These are phyloP conservation scores for Phengaris alcon DNA, from an alignment of 2,888 invertebrate species.

Conservation along the genomic window DNA sequence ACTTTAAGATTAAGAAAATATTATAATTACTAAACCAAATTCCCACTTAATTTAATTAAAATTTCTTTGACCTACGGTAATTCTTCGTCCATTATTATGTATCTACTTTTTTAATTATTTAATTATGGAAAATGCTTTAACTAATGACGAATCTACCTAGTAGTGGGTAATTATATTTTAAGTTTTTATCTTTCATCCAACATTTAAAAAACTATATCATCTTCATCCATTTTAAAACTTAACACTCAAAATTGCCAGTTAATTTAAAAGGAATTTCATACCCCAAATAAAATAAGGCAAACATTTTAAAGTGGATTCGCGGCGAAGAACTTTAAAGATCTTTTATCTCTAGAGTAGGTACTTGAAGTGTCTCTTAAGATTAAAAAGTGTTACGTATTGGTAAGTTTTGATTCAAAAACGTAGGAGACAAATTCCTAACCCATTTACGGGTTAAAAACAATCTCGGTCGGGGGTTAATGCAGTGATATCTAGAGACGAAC, in stretches of 20 bases:
- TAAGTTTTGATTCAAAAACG: conserved; percentile 29
- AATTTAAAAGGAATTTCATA: conserved; percentile 15
- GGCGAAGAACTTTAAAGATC: conserved; percentile 29
- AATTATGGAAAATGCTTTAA: too few species aligned
- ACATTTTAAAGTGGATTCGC: conserved; percentile 20
- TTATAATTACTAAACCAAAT: too few species aligned
- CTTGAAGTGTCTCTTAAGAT: conserved; percentile 27
- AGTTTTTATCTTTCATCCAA: not conserved
- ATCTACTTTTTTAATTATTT: too few species aligned
- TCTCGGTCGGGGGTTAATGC: conserved; percentile 54
- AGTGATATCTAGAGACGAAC: conserved; percentile 38
- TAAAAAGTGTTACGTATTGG: conserved; percentile 26
- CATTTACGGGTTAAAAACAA: conserved; percentile 64
- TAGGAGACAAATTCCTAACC: conserved; percentile 53
- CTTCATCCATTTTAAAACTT: conserved; percentile 20
- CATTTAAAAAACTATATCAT: not conserved
- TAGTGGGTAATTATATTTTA: too few species aligned
- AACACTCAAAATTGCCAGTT: conserved; percentile 31
- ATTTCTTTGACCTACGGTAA: too few species aligned
- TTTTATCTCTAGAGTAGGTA: conserved; percentile 27
- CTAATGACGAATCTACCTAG: too few species aligned
- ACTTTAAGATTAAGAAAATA: too few species aligned
- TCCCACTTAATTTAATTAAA: too few species aligned
- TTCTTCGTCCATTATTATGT: too few species aligned
- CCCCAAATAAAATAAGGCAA: conserved; percentile 17